Evolutionary conservation across 2,113 vertebrate species (phyloP).

Genomic region (Hemicordylus capensis): DNA sequence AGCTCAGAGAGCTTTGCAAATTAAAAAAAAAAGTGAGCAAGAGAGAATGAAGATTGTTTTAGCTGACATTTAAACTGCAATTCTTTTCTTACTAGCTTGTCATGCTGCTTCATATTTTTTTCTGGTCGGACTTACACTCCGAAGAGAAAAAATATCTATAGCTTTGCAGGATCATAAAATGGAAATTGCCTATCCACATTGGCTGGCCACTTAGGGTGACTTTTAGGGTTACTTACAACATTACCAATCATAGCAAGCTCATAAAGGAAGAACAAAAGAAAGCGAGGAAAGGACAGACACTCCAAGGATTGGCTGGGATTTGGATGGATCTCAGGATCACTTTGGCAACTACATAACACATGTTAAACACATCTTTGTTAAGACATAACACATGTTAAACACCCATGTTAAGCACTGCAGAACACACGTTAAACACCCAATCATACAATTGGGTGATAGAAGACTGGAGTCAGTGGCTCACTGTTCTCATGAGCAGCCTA

Average conservation of each 20-base stretch:
- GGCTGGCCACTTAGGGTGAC: constrained; percentile 63
- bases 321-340: not conserved
- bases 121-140: constrained; percentile 53
- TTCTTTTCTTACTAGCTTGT: constrained; percentile 66
- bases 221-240: constrained; percentile 60
- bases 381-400: not conserved
- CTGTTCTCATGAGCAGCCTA: too few species aligned
- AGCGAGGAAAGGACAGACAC: not conserved
- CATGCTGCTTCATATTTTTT: constrained; percentile 66
- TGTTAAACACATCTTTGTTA: not conserved
- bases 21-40: constrained; percentile 37
- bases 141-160: constrained; percentile 73
- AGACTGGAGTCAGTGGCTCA: not conserved
- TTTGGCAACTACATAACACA: not conserved
- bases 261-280: constrained; percentile 7
- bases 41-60: constrained; percentile 74
- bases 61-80: constrained; percentile 76
- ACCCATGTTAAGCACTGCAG: not conserved
- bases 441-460: not conserved
- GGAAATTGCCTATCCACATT: constrained; percentile 54
- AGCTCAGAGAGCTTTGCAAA: constrained; percentile 61
- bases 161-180: constrained; percentile 41
- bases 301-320: not conserved
- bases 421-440: not conserved
- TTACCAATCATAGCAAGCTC: constrained; percentile 43